These are phyloP conservation scores for Tribolium freemani DNA, from an alignment of 2,888 invertebrate species.

Conservation along the genomic window DNA sequence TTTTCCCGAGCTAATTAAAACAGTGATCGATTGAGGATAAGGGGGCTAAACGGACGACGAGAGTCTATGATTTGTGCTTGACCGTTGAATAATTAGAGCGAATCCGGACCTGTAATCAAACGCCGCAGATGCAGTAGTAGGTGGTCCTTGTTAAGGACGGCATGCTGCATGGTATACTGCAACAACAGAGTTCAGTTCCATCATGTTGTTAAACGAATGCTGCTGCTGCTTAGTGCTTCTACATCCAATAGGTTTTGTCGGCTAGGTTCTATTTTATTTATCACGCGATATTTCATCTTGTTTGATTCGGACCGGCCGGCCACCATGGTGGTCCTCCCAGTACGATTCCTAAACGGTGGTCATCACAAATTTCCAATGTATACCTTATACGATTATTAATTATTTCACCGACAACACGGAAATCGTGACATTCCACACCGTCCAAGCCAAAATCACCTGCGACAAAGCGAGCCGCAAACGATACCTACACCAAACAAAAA, in stretches of 20 bases:
- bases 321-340: constrained; percentile 43
- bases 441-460: neutral
- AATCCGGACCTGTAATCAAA: constrained; percentile 53
- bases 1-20: constrained; percentile 23
- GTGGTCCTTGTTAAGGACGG: constrained; percentile 53
- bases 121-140: constrained; percentile 50
- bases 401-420: constrained; percentile 26
- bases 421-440: constrained; percentile 29
- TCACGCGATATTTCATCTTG: constrained; percentile 51
- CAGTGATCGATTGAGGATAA: constrained; percentile 14
- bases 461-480: too few species aligned
- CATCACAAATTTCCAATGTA: constrained; percentile 30
- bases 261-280: constrained; percentile 48
- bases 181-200: constrained; percentile 20
- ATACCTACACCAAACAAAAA: too few species aligned
- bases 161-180: constrained; percentile 28
- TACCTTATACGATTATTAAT: constrained; percentile 34
- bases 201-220: constrained; percentile 6
- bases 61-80: constrained; percentile 51
- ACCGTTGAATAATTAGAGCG: constrained; percentile 54
- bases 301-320: constrained; percentile 47
- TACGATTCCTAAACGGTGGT: constrained; percentile 30
- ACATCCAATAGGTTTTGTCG: constrained; percentile 38
- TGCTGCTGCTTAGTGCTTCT: constrained; percentile 20
- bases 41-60: neutral